Evolutionary conservation across 2,797 vertebrate genomes (phyloP).

Genomic region (Acrossocheilus fasciatus): DNA sequence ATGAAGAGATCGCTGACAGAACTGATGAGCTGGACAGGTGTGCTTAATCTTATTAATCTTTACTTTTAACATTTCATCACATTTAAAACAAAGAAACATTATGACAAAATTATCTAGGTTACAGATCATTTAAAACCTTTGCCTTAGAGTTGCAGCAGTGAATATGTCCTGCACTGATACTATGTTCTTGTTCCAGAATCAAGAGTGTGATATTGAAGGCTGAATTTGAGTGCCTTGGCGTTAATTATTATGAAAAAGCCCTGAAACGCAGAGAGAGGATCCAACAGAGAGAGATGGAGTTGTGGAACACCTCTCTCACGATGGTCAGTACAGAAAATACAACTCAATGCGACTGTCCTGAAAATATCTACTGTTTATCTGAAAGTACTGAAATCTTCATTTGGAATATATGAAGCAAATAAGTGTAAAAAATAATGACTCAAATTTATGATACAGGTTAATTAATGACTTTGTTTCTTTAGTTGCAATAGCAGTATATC

Average conservation of each 20-base stretch:
- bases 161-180: not conserved
- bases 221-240: constrained; percentile 63
- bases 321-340: constrained; percentile 64
- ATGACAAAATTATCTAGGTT: not conserved
- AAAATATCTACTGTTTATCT: not conserved
- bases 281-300: constrained; percentile 59
- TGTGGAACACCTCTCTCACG: constrained; percentile 66
- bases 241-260: constrained; percentile 56
- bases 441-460: not conserved
- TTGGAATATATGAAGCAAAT: not conserved
- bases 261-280: constrained; percentile 38
- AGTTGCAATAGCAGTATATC: not conserved
- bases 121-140: not conserved
- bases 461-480: not conserved
- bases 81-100: not conserved
- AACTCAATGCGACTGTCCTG: not conserved
- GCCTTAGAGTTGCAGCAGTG: not conserved
- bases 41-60: not conserved
- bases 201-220: constrained; percentile 49
- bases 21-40: constrained; percentile 59
- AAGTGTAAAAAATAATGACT: not conserved
- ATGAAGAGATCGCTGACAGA: constrained; percentile 35
- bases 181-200: constrained; percentile 53
- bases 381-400: not conserved
- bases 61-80: not conserved